phyloP scores from a whole-genome alignment of 2,888 invertebrate genomes.

The Hedychridium roseum region DNA sequence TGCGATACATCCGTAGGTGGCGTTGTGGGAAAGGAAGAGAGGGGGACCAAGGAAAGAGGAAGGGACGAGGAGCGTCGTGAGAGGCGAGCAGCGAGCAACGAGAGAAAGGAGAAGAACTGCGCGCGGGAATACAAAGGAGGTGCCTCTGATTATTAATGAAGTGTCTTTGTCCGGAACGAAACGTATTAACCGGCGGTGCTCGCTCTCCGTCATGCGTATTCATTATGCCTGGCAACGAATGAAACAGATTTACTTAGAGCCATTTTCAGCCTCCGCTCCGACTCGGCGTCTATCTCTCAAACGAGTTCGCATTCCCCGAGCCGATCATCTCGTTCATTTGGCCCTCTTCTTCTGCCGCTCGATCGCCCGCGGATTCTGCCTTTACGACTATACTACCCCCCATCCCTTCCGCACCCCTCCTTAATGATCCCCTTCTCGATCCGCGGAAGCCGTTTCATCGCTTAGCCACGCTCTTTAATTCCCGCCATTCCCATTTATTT shows the following conservation, averaged over 20 bases:
- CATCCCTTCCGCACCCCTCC: too few species aligned
- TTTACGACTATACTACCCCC: too few species aligned
- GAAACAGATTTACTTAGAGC: slow-evolving; percentile 29
- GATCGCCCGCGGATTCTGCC: background rate
- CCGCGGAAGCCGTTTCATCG: too few species aligned
- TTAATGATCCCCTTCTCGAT: too few species aligned
- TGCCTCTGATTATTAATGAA: slow-evolving; percentile 58
- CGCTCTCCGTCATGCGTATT: slow-evolving; percentile 28
- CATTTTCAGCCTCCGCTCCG: slow-evolving; percentile 23
- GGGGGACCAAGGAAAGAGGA: background rate
- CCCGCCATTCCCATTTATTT: too few species aligned
- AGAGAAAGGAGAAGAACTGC: slow-evolving; percentile 6
- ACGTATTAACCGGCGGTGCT: slow-evolving; percentile 39
- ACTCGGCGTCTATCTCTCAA: slow-evolving; percentile 10
- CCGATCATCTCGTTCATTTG: slow-evolving; percentile 2
- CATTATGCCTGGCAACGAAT: slow-evolving; percentile 32
- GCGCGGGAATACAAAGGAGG: slow-evolving; percentile 43
- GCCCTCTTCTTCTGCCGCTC: too few species aligned
- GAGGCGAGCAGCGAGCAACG: too few species aligned
- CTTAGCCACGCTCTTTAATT: too few species aligned
- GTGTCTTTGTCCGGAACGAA: slow-evolving; percentile 53
- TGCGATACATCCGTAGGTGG: too few species aligned
- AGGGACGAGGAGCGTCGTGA: too few species aligned
- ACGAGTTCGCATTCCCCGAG: slow-evolving; percentile 13
- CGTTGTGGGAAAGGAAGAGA: background rate